These are phyloP conservation scores for Equus przewalskii DNA, from an alignment of 2,113 vertebrate species.

Conservation along the genomic window DNA sequence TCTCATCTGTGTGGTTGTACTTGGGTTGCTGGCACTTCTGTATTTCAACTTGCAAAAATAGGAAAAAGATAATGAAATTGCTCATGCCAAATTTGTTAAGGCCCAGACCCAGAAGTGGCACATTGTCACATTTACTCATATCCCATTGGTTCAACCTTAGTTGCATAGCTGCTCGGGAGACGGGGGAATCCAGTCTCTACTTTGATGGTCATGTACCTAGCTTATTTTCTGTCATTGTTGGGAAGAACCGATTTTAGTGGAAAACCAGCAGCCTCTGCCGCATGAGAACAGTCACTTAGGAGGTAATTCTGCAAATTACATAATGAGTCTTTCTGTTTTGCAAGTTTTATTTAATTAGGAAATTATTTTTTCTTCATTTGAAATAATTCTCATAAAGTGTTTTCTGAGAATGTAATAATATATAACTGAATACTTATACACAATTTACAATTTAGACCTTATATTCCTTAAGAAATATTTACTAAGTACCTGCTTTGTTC, in stretches of 20 bases:
- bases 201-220: background rate
- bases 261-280: background rate
- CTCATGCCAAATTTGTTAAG: background rate
- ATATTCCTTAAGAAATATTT: background rate
- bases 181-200: background rate
- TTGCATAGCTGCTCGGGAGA: background rate
- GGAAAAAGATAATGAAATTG: background rate
- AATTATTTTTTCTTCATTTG: background rate
- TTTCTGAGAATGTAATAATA: background rate
- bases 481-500: background rate
- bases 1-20: background rate
- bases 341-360: background rate
- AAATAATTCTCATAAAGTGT: constrained; percentile 9
- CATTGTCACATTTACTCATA: background rate
- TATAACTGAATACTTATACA: background rate
- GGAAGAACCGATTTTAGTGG: background rate
- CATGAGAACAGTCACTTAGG: background rate
- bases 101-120: background rate
- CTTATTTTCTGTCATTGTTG: background rate
- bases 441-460: background rate
- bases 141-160: background rate
- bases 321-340: background rate
- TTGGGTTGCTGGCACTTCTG: background rate
- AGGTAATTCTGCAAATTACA: background rate
- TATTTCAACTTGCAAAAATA: background rate